A percentile compares a stretch with the other conserved stretches of the same genome.
phyloP scores from a whole-genome alignment of 2,113 vertebrate genomes.

The Callaeas wilsoni region DNA sequence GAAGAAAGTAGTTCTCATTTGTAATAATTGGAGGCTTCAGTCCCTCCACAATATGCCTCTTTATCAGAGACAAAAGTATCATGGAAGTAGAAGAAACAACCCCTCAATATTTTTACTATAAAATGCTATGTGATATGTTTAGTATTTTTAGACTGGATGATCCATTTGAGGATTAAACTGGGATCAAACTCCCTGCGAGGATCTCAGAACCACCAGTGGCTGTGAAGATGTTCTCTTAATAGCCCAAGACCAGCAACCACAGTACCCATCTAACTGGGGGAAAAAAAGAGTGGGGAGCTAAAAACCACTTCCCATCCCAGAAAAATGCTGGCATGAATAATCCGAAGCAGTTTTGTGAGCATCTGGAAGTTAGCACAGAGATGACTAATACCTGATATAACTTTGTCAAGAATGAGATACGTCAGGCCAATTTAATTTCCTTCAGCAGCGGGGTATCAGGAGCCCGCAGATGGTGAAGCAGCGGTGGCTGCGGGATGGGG shows the following conservation, averaged over 20 bases:
- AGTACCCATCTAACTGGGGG: neutral
- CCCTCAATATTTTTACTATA: neutral
- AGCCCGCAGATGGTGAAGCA: neutral
- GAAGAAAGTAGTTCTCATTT: neutral
- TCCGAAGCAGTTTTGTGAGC: neutral
- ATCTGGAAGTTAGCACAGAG: neutral
- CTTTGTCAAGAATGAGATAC: neutral
- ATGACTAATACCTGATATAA: slow-evolving; percentile 6
- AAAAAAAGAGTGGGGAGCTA: neutral
- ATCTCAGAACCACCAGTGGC: neutral
- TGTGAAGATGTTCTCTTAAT: neutral
- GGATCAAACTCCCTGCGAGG: neutral
- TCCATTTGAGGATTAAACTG: neutral
- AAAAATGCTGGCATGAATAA: neutral
- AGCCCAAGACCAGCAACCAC: neutral
- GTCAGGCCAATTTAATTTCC: neutral
- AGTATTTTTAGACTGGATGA: neutral
- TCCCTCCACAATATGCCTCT: neutral
- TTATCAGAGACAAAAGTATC: neutral
- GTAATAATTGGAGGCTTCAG: neutral
- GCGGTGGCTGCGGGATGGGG: neutral
- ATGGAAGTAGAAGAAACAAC: neutral
- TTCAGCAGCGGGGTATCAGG: neutral
- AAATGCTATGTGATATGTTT: neutral
- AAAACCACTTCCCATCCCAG: neutral